Evolutionary conservation across 1,140 invertebrate genomes (phyloP), one percentile per base, ranked within the genome.

Genomic region (Aphelenchoides besseyi): DNA sequence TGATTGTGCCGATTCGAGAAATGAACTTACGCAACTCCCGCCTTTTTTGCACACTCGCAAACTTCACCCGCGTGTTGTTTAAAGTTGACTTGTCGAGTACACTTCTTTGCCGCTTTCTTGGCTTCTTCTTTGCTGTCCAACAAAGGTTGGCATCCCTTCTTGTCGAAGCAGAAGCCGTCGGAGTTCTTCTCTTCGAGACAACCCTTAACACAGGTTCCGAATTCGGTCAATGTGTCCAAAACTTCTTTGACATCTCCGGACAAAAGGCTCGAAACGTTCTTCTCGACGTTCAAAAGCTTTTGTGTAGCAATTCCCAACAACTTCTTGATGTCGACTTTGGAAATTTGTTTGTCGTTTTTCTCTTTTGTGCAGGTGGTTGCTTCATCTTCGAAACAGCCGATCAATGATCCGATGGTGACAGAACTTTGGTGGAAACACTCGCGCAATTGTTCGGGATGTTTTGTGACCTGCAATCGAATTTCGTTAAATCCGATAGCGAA

Each of bases 101-200:
- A 68, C 41, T 61, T 68, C 52, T 32, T 68, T 9, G 33, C 18
- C 8, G 55, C 23, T n/a, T 68, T 68, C 66, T 68, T 68, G 0
- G 52, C 66, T 1, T 66, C 63, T 16, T 68, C 48, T 29, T 33
- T 41, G 8, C 16, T 28, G 9, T 61, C 37, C 28, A 68, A 35
- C 52, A 26, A 18, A n/a, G 52, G 66, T 8, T 59, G 57, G 66
- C 66, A 68, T 26, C 33, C 30, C 32, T 66, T 66, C 63, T 66
- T 33, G 28, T 72, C 70, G 32, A 72, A 72, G 30, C 70, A 72
- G 70, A 72, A 72, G 26, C 70, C 70, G 2, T 61, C 33, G 26
- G 71, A 2, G 70, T 72, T 72, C 53, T 72, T 72, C 37, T 72
- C 48, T 28, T 54, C 30, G 12, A 72, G 3, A 30, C 70, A 72